Conservation (phyloP, 2,113 vertebrate genomes). For the Clupea harengus region DNA sequence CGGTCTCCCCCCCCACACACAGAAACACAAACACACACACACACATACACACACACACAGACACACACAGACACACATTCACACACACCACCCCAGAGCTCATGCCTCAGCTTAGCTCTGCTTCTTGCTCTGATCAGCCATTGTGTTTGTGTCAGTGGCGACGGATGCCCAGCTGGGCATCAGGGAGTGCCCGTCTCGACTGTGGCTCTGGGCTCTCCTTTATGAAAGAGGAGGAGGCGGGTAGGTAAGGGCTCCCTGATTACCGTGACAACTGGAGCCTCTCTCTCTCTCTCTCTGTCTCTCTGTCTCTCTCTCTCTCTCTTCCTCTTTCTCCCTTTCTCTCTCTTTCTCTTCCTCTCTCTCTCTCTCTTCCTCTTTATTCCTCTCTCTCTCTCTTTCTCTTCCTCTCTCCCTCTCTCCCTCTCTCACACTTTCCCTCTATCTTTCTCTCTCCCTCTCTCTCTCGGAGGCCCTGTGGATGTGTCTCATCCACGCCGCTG, state of each 20-base stretch:
- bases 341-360: neutral
- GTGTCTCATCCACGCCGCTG: slow-evolving; percentile 50
- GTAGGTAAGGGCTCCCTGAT: neutral
- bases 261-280: neutral
- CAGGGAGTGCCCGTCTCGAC: neutral
- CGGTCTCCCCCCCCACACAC: neutral
- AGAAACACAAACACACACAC: neutral
- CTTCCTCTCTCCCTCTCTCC: neutral
- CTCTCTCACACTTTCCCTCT: neutral
- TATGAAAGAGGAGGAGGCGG: neutral
- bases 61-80: neutral
- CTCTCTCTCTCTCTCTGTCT: neutral
- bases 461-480: slow-evolving; percentile 34
- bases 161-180: neutral
- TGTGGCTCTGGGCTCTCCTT: neutral
- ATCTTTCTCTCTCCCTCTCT: neutral
- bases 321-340: neutral
- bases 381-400: neutral
- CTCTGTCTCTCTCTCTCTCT: neutral
- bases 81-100: neutral
- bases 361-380: too few species aligned
- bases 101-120: neutral
- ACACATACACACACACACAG: neutral
- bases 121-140: neutral
- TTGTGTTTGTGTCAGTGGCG: neutral